Evolutionary conservation across 2,797 vertebrate species (phyloP).

Genomic region (Cyclopterus lumpus): DNA sequence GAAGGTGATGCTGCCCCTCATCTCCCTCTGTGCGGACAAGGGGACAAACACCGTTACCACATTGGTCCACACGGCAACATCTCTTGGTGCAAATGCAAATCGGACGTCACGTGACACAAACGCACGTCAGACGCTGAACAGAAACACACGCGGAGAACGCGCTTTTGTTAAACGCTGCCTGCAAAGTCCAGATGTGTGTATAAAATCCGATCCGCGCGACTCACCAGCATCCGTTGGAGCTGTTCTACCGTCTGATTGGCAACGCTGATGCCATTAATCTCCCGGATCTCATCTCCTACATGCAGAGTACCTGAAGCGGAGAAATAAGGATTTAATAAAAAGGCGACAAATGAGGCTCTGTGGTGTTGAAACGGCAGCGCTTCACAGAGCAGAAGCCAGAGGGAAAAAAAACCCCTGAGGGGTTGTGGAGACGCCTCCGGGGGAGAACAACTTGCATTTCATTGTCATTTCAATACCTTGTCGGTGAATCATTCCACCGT

Average conservation of each 20-base stretch:
- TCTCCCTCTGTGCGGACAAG: conserved; percentile 88
- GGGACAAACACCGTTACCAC: not conserved
- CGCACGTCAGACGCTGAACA: not conserved
- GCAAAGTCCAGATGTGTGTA: not conserved
- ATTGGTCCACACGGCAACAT: not conserved
- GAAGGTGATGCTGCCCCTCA: conserved; percentile 98
- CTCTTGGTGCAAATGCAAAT: not conserved
- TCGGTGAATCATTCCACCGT: conserved; percentile 99
- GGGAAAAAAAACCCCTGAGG: not conserved
- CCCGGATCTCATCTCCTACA: conserved; percentile 96
- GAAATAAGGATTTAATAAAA: conserved; percentile 28
- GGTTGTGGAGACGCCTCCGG: not conserved
- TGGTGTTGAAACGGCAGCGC: not conserved
- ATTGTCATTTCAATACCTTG: conserved; percentile 86
- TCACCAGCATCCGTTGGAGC: conserved; percentile 97
- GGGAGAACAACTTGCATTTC: not conserved
- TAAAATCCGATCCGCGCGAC: conserved; percentile 38
- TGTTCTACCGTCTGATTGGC: conserved; percentile 99
- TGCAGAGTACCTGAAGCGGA: conserved; percentile 91
- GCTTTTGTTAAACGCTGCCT: not conserved
- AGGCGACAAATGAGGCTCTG: conserved; percentile 17
- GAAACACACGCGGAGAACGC: not conserved
- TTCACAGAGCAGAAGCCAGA: not conserved
- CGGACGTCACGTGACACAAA: no score
- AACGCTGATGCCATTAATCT: conserved; percentile 98